Conservation (phyloP, 2,797 vertebrate species). For the Lagorchestes hirsutus region DNA sequence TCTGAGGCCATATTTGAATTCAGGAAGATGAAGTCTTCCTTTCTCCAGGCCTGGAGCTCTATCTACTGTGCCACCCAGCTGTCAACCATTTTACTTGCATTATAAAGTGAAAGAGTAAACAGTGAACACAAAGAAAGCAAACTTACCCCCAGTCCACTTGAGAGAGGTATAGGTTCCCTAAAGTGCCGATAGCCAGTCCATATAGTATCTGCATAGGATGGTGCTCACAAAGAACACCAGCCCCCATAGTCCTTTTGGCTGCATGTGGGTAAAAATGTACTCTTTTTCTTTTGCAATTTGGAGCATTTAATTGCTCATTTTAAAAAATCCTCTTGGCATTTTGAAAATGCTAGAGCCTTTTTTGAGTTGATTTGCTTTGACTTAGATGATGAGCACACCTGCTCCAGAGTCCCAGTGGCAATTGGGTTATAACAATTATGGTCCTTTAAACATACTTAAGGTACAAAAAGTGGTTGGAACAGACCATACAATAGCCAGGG, state of each 20-base stretch:
- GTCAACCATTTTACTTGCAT: not conserved
- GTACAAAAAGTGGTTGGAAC: constrained; percentile 74
- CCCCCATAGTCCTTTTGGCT: not conserved
- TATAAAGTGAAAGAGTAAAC: constrained; percentile 46
- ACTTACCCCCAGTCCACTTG: constrained; percentile 37
- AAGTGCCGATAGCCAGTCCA: not conserved
- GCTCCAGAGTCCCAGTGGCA: constrained; percentile 80
- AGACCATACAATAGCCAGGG: constrained; percentile 73
- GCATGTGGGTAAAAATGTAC: not conserved
- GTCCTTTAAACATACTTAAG: constrained; percentile 83
- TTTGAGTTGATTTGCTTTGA: constrained; percentile 74
- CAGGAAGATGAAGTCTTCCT: not conserved
- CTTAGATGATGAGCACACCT: constrained; percentile 78
- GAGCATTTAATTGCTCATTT: constrained; percentile 75
- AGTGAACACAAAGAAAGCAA: not conserved
- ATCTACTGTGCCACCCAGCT: not conserved
- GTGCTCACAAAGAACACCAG: not conserved
- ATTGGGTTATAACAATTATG: constrained; percentile 81
- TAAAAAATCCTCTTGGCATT: constrained; percentile 72
- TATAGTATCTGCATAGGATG: not conserved
- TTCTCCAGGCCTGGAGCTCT: not conserved
- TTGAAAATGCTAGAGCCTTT: constrained; percentile 74
- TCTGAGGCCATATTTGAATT: not conserved
- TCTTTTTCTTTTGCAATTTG: constrained; percentile 59
- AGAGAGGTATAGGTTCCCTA: constrained; percentile 29